Evolutionary conservation across 1,140 invertebrate genomes (phyloP), one percentile per base, ranked within the genome.

Genomic region (Schlechtendalia chinensis): DNA sequence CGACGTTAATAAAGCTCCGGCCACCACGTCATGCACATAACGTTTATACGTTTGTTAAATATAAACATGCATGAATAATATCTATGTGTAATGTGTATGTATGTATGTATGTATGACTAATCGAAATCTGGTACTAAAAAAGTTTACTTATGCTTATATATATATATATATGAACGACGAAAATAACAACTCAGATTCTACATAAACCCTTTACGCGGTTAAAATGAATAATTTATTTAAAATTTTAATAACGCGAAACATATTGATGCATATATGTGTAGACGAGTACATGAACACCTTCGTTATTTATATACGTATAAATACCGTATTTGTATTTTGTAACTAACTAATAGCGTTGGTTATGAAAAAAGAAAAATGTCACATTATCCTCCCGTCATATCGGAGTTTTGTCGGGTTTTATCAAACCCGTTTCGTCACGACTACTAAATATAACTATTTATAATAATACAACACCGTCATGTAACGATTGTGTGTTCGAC

Each of bases 1-100:
- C 75, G 16, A 47, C 61, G 39, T 79, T 79, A 79, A 79, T 79
- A 47, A 79, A 79, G 54, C 75, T 61, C 75, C 45, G 1, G n/a
- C 24, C 32, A 79, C 75, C 75, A 63, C 14, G 32, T 27, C 54
- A 61, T 77, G 58, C 74, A 29, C 17, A 61, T 53, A 32, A n/a
- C 6, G 10, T 65, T 39, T 29, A 22, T 12, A 19, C 4, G 22
- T 32, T 27, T 32, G 32, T 58, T 75, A 58, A 45, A 45, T 50
- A 53, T 19, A 32, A 16, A 72, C 19, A 47, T 47, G 1, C 50
- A 27, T 71, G n/a, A n/a, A 29, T 24, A 47, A 50, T 69, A 19
- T 65, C 2, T n/a, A 61, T 61, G 24, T 24, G 6, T n/a, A 61
- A 61, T 61, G 14, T n/a, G 59, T 32, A 8, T 17, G 27, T 63